Percentiles rank a stretch among this genome's conserved stretches.
phyloP scores from a whole-genome alignment of 1,140 invertebrate species.

The Diabrotica virgifera region DNA sequence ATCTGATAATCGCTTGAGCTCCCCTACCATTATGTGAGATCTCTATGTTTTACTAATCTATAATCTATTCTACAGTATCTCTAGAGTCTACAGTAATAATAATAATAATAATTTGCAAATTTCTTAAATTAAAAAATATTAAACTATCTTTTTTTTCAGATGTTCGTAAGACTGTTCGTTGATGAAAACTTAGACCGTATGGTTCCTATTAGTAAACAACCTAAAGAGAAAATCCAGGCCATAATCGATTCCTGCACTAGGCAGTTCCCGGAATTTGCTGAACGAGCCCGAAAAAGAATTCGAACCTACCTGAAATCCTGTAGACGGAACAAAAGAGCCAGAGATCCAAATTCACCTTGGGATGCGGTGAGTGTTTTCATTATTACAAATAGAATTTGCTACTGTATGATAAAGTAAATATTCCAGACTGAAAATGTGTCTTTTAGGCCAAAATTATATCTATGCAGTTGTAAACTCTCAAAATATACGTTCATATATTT shows the following conservation, averaged over 20 bases:
- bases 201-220: slow-evolving; percentile 95
- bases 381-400: neutral
- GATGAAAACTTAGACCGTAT: slow-evolving; percentile 96
- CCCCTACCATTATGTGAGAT: too few species aligned
- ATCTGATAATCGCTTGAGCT: too few species aligned
- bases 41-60: too few species aligned
- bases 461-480: too few species aligned
- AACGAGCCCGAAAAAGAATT: slow-evolving; percentile 89
- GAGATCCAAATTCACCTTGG: slow-evolving; percentile 65
- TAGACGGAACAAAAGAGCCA: slow-evolving; percentile 86
- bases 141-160: slow-evolving; percentile 59
- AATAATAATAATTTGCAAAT: too few species aligned
- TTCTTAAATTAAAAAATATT: too few species aligned
- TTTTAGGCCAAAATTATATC: too few species aligned
- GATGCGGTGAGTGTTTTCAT: slow-evolving; percentile 59
- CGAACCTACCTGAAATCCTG: slow-evolving; percentile 95
- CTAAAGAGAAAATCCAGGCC: slow-evolving; percentile 96
- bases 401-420: too few species aligned
- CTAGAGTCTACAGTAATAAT: too few species aligned
- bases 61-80: too few species aligned
- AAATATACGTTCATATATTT: too few species aligned
- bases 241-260: slow-evolving; percentile 95
- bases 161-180: slow-evolving; percentile 96
- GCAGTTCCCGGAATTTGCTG: slow-evolving; percentile 95
- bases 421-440: too few species aligned